Percentiles rank a stretch among this genome's conserved stretches.
phyloP scores from a whole-genome alignment of 2,113 vertebrate species.

The Thalassarche chlororhynchos region DNA sequence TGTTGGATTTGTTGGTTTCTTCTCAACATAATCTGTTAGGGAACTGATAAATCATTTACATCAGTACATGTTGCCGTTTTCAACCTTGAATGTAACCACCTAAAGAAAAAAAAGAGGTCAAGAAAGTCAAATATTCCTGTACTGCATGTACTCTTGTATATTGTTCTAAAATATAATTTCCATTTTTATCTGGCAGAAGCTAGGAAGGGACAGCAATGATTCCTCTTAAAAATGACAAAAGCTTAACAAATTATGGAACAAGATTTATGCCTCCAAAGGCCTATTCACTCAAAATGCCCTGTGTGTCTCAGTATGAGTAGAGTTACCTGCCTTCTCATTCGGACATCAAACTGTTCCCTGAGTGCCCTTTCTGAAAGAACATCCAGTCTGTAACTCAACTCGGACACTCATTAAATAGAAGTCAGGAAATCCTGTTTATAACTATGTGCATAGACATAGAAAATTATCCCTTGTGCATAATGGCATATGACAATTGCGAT shows the following conservation, averaged over 20 bases:
- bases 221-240: conserved; percentile 1
- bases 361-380: not conserved
- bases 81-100: not conserved
- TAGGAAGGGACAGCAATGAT: not conserved
- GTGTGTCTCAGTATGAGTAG: not conserved
- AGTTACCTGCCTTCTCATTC: not conserved
- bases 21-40: not conserved
- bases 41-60: not conserved
- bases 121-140: not conserved
- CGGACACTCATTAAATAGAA: not conserved
- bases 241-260: not conserved
- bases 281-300: not conserved
- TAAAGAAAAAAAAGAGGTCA: not conserved
- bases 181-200: conserved; percentile 7
- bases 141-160: not conserved
- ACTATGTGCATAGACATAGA: not conserved
- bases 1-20: not conserved
- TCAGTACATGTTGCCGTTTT: not conserved
- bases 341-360: not conserved
- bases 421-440: not conserved
- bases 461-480: not conserved
- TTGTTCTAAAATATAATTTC: not conserved
- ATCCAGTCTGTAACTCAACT: not conserved
- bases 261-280: not conserved
- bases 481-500: not conserved